phyloP scores from a whole-genome alignment of 1,140 invertebrate species.

The Ceratina japonica region DNA sequence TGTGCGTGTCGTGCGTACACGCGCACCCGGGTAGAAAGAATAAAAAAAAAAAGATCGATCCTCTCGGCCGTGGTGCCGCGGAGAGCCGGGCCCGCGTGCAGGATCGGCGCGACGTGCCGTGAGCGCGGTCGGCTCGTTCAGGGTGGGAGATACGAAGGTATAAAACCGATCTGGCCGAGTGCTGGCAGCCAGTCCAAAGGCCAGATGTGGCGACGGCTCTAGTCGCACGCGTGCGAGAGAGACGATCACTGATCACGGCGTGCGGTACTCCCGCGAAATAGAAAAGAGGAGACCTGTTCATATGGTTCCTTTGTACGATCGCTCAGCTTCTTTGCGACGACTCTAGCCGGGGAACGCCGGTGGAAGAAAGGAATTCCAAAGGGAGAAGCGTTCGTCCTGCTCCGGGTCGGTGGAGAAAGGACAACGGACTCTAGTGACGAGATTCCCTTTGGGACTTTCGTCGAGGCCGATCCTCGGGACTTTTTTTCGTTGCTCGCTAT shows the following conservation, averaged over 20 bases:
- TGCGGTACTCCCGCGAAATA: conserved; percentile 64
- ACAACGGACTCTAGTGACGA: conserved; percentile 33
- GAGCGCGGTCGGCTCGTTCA: conserved; percentile 45
- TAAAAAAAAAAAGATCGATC: conserved; percentile 56
- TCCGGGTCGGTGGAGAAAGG: conserved; percentile 46
- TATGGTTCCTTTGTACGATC: conserved; percentile 26
- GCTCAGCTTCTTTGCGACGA: conserved; percentile 64
- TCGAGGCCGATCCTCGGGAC: not conserved
- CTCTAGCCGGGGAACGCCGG: conserved; percentile 57
- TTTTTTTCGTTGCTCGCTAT: conserved; percentile 5
- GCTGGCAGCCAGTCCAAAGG: conserved; percentile 76
- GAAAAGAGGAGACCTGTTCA: not conserved
- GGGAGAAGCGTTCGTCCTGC: conserved; percentile 42
- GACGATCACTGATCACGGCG: conserved; percentile 71
- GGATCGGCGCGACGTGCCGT: conserved; percentile 57
- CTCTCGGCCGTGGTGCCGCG: conserved; percentile 51
- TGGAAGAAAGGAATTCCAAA: not conserved
- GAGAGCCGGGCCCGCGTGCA: conserved; percentile 46
- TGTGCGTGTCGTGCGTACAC: conserved; percentile 21
- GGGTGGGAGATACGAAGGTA: conserved; percentile 79
- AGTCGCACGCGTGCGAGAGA: conserved; percentile 78
- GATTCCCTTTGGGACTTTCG: conserved; percentile 6
- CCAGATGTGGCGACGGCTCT: conserved; percentile 76
- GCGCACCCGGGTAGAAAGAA: conserved; percentile 64
- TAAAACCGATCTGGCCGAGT: conserved; percentile 75